Base-by-base conservation (phyloP, 2,888 invertebrate species). In the Julus scanicus region DNA sequence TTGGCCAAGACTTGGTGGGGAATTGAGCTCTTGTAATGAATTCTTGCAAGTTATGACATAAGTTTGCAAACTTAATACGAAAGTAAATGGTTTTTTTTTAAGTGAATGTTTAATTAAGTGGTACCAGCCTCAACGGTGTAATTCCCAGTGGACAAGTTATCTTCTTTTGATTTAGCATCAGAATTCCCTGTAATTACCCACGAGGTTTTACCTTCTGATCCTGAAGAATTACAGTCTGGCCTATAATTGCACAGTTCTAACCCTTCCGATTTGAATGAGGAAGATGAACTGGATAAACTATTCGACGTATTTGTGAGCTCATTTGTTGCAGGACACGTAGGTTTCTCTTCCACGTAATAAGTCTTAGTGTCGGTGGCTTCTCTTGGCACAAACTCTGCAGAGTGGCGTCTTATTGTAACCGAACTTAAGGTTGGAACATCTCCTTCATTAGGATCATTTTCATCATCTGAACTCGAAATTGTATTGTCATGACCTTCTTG, bases 171-270 rank as follows among this genome's bases (percentile, higher is more conserved):
- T n/a, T 2, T n/a, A n/a, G 6, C 57, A 63, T 63, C 57, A 63
- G n/a, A 6, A 63, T 63, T 63, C n/a, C n/a, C 57, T 17, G 57
- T 17, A 63, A 63, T 63, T 6, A 63, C 57, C 57, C 57, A 63
- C 57, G 57, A 63, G n/a, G 17, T 63, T 63, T 63, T 63, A 17
- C n/a, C 57, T n/a, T 63, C 57, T 63, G 57, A 63, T 63, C 57
- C 57, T 63, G 57, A 63, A n/a, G 57, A 63, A n/a, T n/a, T 63
- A n/a, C 57, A 63, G 57, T 5, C n/a, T 2, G 57, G 57, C 57
- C 57, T n/a, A 63, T 63, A 63, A 63, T 63, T n/a, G 57, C 57
- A 63, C n/a, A 63, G 57, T 63, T 63, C 57, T n/a, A 63, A 63
- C 6, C 57, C 57, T n/a, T 63, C 57, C 2, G 57, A 63, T n/a